phyloP scores from a whole-genome alignment of 2,888 invertebrate species.

The Abscondita cerata region DNA sequence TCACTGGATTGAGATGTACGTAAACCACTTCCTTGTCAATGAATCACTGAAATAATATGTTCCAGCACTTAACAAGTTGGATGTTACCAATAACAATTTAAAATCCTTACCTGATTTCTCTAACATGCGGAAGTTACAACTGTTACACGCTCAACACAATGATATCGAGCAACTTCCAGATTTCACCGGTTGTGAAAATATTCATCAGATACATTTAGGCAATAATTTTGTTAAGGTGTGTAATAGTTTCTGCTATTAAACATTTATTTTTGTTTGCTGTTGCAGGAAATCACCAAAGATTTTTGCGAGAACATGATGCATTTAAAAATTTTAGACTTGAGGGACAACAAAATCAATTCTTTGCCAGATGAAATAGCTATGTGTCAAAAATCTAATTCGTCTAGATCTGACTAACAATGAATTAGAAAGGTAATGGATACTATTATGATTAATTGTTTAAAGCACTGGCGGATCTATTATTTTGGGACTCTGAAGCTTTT shows the following conservation, averaged over 20 bases:
- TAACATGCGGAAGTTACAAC: slow-evolving; percentile 76
- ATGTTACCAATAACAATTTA: slow-evolving; percentile 76
- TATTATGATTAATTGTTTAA: too few relatives aligned
- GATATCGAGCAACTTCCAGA: slow-evolving; percentile 78
- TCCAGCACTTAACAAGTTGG: slow-evolving; percentile 74
- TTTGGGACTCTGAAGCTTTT: too few relatives aligned
- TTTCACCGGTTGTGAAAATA: slow-evolving; percentile 74
- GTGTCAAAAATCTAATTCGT: slow-evolving; percentile 76
- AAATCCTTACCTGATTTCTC: slow-evolving; percentile 71
- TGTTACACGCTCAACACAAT: slow-evolving; percentile 83
- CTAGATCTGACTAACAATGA: slow-evolving; percentile 85
- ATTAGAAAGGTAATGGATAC: slow-evolving; percentile 55
- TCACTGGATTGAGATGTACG: slow-evolving; percentile 82
- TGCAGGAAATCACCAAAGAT: slow-evolving; percentile 54
- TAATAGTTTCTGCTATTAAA: slow-evolving; percentile 4
- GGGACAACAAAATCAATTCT: slow-evolving; percentile 79
- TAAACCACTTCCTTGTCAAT: neutral
- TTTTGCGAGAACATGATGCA: slow-evolving; percentile 76
- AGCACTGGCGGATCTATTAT: too few relatives aligned
- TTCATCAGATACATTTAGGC: slow-evolving; percentile 83
- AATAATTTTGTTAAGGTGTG: slow-evolving; percentile 80
- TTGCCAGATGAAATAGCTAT: slow-evolving; percentile 82
- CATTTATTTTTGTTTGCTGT: neutral
- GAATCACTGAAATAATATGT: slow-evolving; percentile 10
- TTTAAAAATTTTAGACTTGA: slow-evolving; percentile 76